phyloP scores from a whole-genome alignment of 2,888 invertebrate species.

The Chironomus tentans region DNA sequence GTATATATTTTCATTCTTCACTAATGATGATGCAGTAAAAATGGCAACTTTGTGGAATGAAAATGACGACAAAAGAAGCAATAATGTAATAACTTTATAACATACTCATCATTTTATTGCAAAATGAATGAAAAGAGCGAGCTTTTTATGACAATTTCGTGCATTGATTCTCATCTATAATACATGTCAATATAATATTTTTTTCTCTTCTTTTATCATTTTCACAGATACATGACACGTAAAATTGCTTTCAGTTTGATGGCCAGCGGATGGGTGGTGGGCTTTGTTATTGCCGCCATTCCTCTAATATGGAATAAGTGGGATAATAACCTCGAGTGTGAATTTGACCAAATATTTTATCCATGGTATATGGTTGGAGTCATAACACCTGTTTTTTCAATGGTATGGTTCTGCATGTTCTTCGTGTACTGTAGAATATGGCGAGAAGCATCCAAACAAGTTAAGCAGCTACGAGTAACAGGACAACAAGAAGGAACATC shows the following conservation, averaged over 20 bases:
- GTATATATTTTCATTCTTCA: no score
- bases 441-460: slow-evolving; percentile 65
- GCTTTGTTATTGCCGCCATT: slow-evolving; percentile 56
- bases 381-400: slow-evolving; percentile 60
- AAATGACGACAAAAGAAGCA: background rate
- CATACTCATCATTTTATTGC: background rate
- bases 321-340: slow-evolving; percentile 52
- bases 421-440: slow-evolving; percentile 69
- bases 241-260: slow-evolving; percentile 54
- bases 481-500: slow-evolving; percentile 48
- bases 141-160: background rate
- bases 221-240: slow-evolving; percentile 54
- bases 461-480: slow-evolving; percentile 54
- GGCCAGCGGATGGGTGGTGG: slow-evolving; percentile 56
- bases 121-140: background rate
- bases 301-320: slow-evolving; percentile 74
- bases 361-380: slow-evolving; percentile 44
- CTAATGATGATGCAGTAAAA: background rate
- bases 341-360: slow-evolving; percentile 55
- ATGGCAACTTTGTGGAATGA: no score
- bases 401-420: slow-evolving; percentile 67
- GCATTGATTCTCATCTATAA: slow-evolving; percentile 14
- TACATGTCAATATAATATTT: background rate
- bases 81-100: background rate
- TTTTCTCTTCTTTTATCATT: background rate